Percentiles rank a stretch among this genome's conserved stretches.
These are phyloP conservation scores for Brachionus angularis DNA, from an alignment of 1,140 invertebrate species.

Conservation along the genomic window DNA sequence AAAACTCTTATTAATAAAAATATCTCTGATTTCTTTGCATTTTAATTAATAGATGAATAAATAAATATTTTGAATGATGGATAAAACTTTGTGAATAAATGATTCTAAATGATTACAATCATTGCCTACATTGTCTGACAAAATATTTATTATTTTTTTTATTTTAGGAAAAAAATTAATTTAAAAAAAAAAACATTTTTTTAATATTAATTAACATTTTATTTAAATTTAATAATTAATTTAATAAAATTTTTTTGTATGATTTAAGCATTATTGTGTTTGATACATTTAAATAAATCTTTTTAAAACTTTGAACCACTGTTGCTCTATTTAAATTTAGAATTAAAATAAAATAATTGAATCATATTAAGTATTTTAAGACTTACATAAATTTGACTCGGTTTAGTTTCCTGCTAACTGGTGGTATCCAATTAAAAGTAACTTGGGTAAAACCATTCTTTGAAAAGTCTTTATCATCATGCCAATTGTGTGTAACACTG, in stretches of 20 bases:
- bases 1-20: background rate
- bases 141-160: too few relatives aligned
- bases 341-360: background rate
- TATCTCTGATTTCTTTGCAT: slow-evolving; percentile 6
- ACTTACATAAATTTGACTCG: slow-evolving; percentile 25
- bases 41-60: background rate
- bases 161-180: too few relatives aligned
- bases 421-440: slow-evolving; percentile 8
- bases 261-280: too few relatives aligned
- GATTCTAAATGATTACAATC: slow-evolving; percentile 26
- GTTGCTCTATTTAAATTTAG: background rate
- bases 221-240: too few relatives aligned
- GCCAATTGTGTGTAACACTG: slow-evolving; percentile 13
- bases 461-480: background rate
- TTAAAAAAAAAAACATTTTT: too few relatives aligned
- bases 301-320: slow-evolving; percentile 8
- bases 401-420: slow-evolving; percentile 15
- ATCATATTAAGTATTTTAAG: background rate
- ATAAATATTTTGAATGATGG: slow-evolving; percentile 3
- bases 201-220: too few relatives aligned
- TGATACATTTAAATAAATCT: slow-evolving; percentile 27
- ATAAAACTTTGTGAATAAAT: slow-evolving; percentile 12
- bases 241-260: too few relatives aligned
- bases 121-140: slow-evolving; percentile 43
- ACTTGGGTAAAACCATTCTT: background rate